Evolutionary conservation across 2,888 invertebrate genomes (phyloP), one percentile per base, ranked within the genome.

Genomic region (Troides aeacus): DNA sequence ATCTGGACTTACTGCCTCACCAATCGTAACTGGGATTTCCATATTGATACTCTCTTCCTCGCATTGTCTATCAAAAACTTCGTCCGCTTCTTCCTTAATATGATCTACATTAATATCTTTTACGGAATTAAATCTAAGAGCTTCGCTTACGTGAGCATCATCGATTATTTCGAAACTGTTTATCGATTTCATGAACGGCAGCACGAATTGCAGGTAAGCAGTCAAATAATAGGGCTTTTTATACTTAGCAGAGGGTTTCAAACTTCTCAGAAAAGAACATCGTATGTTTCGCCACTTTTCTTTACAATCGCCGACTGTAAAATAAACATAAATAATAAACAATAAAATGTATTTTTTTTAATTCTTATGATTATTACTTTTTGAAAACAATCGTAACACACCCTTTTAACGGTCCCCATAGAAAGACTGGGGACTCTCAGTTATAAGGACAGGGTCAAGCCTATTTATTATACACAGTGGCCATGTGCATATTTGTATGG

Each of bases 231-330:
- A 83, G 0, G 82, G 82, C 53, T 80, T 81, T 68, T 80, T 81
- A 0, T 73, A 71, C 74, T 79, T 82, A 5, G 71, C 70, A 30
- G 72, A 77, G 0, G 75, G 76, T 64, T 79, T 80, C 72, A 82
- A 75, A 64, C 80, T 82, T 65, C 81, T 77, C 10, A 82, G 68
- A 68, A 79, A 81, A 0, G 81, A 82, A 21, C 80, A 80, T 66
- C 81, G 70, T 68, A 82, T 82, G 50, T 81, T 81, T 17, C 81
- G 74, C 81, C 81, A 82, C 77, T 82, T 81, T 69, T 82, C 81
- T 74, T 81, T 82, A 68, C 79, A 80, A 61, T 81, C 81, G 53
- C 72, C 75, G 3, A 82, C 81, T 82, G 79, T 53, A 81, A 81
- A 39, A 39, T 39, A 39, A 10, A 39, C 10, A 59, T 2, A 50